Conservation (phyloP, 2,888 invertebrate genomes). For the Synanthedon formicaeformis region DNA sequence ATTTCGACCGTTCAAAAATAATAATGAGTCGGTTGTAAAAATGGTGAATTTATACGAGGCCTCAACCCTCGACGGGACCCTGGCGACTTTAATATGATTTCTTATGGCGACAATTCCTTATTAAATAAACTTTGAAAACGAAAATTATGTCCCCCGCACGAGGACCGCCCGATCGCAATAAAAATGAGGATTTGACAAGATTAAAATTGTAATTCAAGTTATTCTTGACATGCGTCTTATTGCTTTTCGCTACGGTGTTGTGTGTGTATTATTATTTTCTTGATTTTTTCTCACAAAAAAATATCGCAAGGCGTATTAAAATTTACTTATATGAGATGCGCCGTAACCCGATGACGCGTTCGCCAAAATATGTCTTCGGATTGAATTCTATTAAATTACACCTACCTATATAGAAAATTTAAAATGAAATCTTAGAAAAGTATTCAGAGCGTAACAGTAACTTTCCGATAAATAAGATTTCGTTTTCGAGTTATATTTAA, state of each 20-base stretch:
- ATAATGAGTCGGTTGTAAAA: conserved; percentile 64
- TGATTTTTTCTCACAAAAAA: conserved; percentile 14
- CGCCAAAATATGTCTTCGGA: no score
- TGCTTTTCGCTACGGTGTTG: conserved; percentile 55
- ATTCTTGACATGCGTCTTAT: conserved; percentile 63
- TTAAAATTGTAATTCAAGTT: conserved; percentile 69
- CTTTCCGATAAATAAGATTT: no score
- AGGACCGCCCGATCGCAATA: conserved; percentile 49
- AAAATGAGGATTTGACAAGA: conserved; percentile 68
- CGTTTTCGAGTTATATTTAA: no score
- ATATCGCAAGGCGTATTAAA: conserved; percentile 10
- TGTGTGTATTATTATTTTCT: conserved; percentile 4
- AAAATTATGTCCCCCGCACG: conserved; percentile 54
- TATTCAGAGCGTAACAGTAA: no score
- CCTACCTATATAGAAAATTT: no score
- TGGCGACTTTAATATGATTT: conserved; percentile 50
- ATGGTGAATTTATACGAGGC: conserved; percentile 57
- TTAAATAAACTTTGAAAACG: conserved; percentile 64
- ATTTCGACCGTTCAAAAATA: conserved; percentile 52
- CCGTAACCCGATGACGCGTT: not conserved
- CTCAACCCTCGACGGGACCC: conserved; percentile 20
- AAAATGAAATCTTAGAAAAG: no score
- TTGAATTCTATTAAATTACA: no score
- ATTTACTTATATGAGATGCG: not conserved
- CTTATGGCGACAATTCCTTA: conserved; percentile 54